Base-by-base conservation (phyloP, 2,797 vertebrate species). In the Leuciscus waleckii region DNA sequence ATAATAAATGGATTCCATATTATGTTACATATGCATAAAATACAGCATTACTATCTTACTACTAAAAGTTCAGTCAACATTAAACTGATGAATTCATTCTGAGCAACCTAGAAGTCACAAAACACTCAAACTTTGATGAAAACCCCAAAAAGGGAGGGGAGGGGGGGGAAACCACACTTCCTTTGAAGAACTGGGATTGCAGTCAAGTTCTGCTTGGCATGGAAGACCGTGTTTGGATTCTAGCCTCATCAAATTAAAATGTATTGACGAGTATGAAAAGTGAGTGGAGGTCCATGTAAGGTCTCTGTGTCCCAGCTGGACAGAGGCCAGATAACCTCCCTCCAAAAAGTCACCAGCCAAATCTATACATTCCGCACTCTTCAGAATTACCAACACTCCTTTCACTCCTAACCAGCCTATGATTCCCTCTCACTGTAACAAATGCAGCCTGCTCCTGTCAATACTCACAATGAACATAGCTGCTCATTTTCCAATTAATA, bases 21-120 rank as follows among this genome's bases (percentile, higher is more conserved):
- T 35, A 88, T 84, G 41, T 43, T 65, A 21, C n/a, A 43, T 43
- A n/a, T 39, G 16, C 23, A 43, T 78, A 8, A 10, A 39, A 2
- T 46, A 89, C 46, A 65, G 29, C 16, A 56, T 51, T 54, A 46
- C 10, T 41, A 8, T 19, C 46, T 51, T 21, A 23, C 17, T 54
- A 58, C 23, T 17, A 23, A 67, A 80, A 74, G 19, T 32, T 29
- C 56, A 46, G n/a, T 49, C 5, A 32, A 75, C 26, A 77, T n/a
- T n/a, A 65, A 70, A 74, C 43, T 71, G 69, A 39, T 73, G 89
- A 91, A 92, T 91, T 88, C 82, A 90, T 91, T 92, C 88, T 90
- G 86, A 51, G 89, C 92, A 94, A 93, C 92, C 90, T 92, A 88
- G 83, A 88, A 92, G 92, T 91, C 93, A 94, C 88, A 91, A 7